These are phyloP conservation scores for Myocastor coypus DNA, from an alignment of 2,113 vertebrate genomes.

Conservation along the genomic window DNA sequence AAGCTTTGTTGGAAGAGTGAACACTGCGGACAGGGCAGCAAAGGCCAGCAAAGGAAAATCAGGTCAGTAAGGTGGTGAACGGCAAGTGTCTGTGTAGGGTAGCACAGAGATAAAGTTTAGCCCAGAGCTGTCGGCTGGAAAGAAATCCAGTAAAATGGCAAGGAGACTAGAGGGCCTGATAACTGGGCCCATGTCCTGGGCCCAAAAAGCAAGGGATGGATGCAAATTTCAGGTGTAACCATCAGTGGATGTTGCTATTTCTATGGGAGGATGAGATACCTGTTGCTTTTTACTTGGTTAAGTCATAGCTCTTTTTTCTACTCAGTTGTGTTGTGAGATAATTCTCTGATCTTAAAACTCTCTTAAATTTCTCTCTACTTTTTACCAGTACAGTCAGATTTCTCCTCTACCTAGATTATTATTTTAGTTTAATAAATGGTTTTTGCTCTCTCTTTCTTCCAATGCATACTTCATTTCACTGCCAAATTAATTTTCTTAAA, in stretches of 20 bases:
- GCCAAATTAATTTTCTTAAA: conserved; percentile 75
- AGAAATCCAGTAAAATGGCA: neutral
- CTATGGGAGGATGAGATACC: neutral
- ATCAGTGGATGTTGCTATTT: conserved; percentile 5
- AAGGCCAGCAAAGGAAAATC: conserved; percentile 7
- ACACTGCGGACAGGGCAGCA: neutral
- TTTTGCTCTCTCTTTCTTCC: conserved; percentile 40
- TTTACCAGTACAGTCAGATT: neutral
- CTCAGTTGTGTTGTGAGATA: neutral
- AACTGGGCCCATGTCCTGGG: neutral
- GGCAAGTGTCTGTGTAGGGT: neutral
- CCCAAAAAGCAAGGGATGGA: neutral
- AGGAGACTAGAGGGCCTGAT: neutral
- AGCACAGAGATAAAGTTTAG: neutral
- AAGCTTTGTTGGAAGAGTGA: neutral
- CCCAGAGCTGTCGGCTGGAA: neutral
- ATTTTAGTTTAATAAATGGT: conserved; percentile 35
- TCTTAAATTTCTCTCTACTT: conserved; percentile 22
- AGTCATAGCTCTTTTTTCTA: neutral
- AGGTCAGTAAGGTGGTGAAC: neutral
- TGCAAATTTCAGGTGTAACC: neutral
- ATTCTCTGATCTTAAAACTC: conserved; percentile 2
- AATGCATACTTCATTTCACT: neutral
- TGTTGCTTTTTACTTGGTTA: conserved; percentile 1
- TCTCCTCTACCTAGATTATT: conserved; percentile 15